Conservation (phyloP, 1,140 invertebrate species). For the Temnothorax nylanderi region DNA sequence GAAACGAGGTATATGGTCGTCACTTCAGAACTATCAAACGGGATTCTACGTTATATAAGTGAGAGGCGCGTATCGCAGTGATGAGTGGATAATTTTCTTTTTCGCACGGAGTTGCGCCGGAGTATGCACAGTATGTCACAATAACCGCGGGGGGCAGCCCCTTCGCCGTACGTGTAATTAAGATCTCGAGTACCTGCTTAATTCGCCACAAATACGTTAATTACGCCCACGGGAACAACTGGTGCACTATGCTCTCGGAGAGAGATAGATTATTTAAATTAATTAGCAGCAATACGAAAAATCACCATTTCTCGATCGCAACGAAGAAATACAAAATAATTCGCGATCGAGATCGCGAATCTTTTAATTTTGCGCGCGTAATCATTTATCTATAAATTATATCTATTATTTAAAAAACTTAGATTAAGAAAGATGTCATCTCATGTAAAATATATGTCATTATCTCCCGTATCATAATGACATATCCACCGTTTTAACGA, state of each 20-base stretch:
- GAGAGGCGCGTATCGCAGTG: slow-evolving; percentile 51
- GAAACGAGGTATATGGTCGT: slow-evolving; percentile 24
- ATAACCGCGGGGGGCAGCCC: slow-evolving; percentile 52
- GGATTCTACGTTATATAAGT: slow-evolving; percentile 51
- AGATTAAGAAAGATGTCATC: background rate
- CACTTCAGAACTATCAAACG: slow-evolving; percentile 41
- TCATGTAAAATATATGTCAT: background rate
- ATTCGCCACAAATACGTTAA: slow-evolving; percentile 56
- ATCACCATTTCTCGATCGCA: background rate
- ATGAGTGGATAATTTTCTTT: slow-evolving; percentile 70
- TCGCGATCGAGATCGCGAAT: background rate
- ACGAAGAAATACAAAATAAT: background rate
- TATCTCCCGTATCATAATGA: background rate
- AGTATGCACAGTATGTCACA: slow-evolving; percentile 60
- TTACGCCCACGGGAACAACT: slow-evolving; percentile 15
- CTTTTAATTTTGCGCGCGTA: background rate
- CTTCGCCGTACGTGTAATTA: slow-evolving; percentile 58
- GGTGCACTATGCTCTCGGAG: background rate
- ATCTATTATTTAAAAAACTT: background rate
- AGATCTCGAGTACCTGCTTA: slow-evolving; percentile 50
- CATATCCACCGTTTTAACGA: background rate
- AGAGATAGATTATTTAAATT: slow-evolving; percentile 27
- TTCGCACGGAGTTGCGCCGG: slow-evolving; percentile 69
- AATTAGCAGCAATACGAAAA: background rate
- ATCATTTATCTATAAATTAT: background rate